Evolutionary conservation across 2,113 vertebrate genomes (phyloP), one percentile per base, ranked within the genome.

Genomic region (Otocyon megalotis): DNA sequence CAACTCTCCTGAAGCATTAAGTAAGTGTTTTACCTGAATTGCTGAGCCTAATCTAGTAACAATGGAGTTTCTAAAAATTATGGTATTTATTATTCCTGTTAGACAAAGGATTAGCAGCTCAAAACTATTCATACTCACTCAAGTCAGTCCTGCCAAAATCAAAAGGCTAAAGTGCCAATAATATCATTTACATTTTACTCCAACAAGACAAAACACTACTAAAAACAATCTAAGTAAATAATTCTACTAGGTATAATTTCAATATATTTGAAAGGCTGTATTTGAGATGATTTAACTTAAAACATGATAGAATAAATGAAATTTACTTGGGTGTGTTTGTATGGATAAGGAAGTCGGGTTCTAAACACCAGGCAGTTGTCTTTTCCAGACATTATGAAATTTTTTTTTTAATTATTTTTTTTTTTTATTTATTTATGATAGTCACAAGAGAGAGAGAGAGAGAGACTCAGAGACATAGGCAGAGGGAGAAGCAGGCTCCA

Each of bases 121-220:
- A 62, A 86, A 58, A 74, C 63, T 48, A 86, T 67, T 83, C 17
- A 37, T 30, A 63, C 65, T 85, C 79, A 77, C 37, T 81, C 83
- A 88, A 83, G 69, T 67, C 30, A 69, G 58, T 93, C 32, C 58
- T 72, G 35, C 43, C 56, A 60, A 50, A 80, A 89, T 60, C 14
- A 85, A 63, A 77, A 71, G 63, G 83, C 54, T 82, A 88, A 67
- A 67, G 28, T 86, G 19, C 13, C 84, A 96, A n/a, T 50, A 62
- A 71, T 87, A 37, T 67, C 24, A 83, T 88, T 77, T 80, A 63
- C 74, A 48, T 93, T 92, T 80, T 88, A 69, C 48, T 62, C 26
- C n/a, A 83, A 82, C 8, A 86, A 91, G 76, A 89, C 77, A 24
- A 85, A 96, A 81, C 16, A 93, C 19, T 84, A 84, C 54, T 81